These are phyloP conservation scores for Platysternon megacephalum DNA, from an alignment of 2,113 vertebrate species.

Conservation along the genomic window DNA sequence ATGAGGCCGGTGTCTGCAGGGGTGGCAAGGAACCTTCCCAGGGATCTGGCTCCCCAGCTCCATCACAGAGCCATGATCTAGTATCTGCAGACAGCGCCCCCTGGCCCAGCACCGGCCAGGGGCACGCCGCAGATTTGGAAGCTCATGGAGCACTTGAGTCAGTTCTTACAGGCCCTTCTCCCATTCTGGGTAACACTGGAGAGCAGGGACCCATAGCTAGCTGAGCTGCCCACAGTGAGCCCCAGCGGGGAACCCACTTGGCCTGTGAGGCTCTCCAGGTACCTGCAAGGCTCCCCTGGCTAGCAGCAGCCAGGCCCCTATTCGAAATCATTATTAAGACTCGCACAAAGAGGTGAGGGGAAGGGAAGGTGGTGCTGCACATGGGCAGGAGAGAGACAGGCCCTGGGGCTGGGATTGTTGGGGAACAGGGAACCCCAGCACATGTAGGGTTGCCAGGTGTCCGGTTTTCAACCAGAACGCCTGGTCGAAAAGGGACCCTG, in stretches of 20 bases:
- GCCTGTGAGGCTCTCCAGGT: background rate
- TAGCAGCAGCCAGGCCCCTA: background rate
- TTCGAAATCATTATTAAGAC: background rate
- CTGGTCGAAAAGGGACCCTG: too few relatives aligned
- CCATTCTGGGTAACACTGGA: background rate
- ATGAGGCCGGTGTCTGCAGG: background rate
- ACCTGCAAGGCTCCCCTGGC: background rate
- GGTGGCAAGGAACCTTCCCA: background rate
- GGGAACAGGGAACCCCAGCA: background rate
- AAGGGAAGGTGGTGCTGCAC: slow-evolving; percentile 1
- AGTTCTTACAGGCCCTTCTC: background rate
- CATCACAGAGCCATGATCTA: background rate
- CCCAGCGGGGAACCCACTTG: background rate
- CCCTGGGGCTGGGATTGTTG: background rate
- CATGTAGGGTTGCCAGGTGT: too few relatives aligned
- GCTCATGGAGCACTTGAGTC: background rate
- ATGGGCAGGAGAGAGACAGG: background rate
- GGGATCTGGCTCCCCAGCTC: background rate
- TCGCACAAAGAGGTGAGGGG: background rate
- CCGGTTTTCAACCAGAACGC: too few relatives aligned
- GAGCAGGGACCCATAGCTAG: background rate
- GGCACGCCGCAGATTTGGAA: background rate
- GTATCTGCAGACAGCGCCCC: background rate
- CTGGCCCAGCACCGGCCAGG: background rate
- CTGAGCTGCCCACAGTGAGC: background rate